phyloP scores from a whole-genome alignment of 53 echinoderm and acorn worm genomes.

The Paelopatides confundens region DNA sequence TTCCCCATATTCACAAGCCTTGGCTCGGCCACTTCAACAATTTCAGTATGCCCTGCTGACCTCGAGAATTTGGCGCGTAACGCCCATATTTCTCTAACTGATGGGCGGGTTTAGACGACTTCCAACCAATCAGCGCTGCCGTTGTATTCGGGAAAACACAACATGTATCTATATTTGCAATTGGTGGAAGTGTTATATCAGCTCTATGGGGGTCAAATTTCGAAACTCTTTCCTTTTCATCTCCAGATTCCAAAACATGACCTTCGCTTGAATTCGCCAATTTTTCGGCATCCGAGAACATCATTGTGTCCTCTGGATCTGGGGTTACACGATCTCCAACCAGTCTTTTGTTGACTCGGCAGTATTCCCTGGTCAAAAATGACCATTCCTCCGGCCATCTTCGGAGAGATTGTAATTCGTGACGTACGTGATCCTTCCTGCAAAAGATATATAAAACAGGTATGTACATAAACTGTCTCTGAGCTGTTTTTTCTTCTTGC shows the following conservation, averaged over 20 bases:
- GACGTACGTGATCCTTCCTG: conserved; percentile 98
- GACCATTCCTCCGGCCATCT: conserved; percentile 98
- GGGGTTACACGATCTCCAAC: conserved; percentile 72
- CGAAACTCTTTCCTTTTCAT: neutral
- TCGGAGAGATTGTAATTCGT: conserved; percentile 87
- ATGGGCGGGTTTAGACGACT: conserved; percentile 50
- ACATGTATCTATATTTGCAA: neutral
- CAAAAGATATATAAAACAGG: neutral
- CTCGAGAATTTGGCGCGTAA: conserved; percentile 90
- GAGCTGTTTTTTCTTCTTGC: too few species aligned
- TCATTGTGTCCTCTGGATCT: conserved; percentile 71
- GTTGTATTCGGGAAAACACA: conserved; percentile 73
- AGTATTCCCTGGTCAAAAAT: conserved; percentile 86
- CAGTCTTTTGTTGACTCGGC: conserved; percentile 79
- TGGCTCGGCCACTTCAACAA: conserved; percentile 91
- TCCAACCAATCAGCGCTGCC: conserved; percentile 86
- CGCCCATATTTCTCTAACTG: conserved; percentile 85
- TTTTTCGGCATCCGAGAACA: conserved; percentile 57
- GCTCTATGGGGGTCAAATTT: neutral
- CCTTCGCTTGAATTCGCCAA: neutral
- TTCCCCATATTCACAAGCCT: conserved; percentile 59
- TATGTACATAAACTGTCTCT: neutral
- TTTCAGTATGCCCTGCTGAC: conserved; percentile 89
- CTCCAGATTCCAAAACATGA: neutral
- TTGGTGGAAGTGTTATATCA: neutral